Conservation (phyloP, 2,113 vertebrate genomes). For the Caranx ignobilis region DNA sequence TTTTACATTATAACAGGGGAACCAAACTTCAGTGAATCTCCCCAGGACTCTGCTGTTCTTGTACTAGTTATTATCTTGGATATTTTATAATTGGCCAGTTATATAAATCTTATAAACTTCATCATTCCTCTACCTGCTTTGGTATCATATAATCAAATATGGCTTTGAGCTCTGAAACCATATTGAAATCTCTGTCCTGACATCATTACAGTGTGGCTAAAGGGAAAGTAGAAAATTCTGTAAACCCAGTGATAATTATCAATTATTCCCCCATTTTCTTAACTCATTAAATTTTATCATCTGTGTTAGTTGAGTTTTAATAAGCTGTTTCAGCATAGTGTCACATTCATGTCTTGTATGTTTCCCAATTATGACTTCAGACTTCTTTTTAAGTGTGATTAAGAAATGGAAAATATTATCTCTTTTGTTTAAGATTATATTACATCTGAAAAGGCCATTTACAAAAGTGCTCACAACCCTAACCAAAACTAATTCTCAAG, state of each 20-base stretch:
- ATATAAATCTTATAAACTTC: slow-evolving; percentile 19
- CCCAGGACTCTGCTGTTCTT: slow-evolving; percentile 15
- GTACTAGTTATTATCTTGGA: slow-evolving; percentile 17
- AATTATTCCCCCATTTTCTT: slow-evolving; percentile 40
- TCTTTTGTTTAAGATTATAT: slow-evolving; percentile 14
- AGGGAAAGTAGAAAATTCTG: slow-evolving; percentile 16
- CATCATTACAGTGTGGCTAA: slow-evolving; percentile 30
- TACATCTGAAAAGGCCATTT: slow-evolving; percentile 1
- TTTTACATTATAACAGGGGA: slow-evolving; percentile 18
- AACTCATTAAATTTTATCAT: slow-evolving; percentile 32
- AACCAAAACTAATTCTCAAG: background rate
- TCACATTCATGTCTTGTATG: slow-evolving; percentile 11
- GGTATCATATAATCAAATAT: slow-evolving; percentile 28
- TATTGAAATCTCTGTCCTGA: slow-evolving; percentile 32
- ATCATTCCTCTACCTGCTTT: slow-evolving; percentile 37
- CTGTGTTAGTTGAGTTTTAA: slow-evolving; percentile 15
- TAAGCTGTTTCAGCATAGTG: slow-evolving; percentile 1
- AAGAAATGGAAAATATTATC: slow-evolving; percentile 7
- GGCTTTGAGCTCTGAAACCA: slow-evolving; percentile 31
- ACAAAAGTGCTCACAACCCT: slow-evolving; percentile 6
- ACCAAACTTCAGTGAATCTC: slow-evolving; percentile 24
- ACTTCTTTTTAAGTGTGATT: slow-evolving; percentile 12
- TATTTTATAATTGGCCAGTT: slow-evolving; percentile 30
- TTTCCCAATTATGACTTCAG: slow-evolving; percentile 34
- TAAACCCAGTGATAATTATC: slow-evolving; percentile 51